Evolutionary conservation across 2,113 vertebrate genomes (phyloP).

Genomic region (Micromys minutus): DNA sequence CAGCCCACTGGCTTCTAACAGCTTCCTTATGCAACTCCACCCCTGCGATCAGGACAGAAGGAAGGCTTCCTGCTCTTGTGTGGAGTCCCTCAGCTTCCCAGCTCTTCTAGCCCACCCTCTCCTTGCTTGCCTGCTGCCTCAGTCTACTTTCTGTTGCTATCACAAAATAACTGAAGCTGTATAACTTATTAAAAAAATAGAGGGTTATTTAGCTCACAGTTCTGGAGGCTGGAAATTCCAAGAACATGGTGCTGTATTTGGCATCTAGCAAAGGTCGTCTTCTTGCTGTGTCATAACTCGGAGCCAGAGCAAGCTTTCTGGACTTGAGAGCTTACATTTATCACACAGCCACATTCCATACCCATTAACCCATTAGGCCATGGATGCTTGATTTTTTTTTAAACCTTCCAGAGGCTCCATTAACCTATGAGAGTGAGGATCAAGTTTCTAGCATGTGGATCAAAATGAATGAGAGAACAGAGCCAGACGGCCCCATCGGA

Average conservation of each 20-base stretch:
- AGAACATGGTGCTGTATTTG: no score
- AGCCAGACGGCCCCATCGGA: not conserved
- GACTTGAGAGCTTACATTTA: not conserved
- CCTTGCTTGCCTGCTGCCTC: not conserved
- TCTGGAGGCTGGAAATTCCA: not conserved
- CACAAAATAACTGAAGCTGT: not conserved
- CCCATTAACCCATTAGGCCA: not conserved
- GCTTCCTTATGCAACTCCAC: not conserved
- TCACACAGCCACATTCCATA: not conserved
- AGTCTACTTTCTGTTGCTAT: not conserved
- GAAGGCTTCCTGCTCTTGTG: no score
- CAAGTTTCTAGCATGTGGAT: not conserved
- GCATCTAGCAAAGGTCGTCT: not conserved
- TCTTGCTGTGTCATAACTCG: not conserved
- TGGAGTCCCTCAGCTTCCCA: fast-evolving
- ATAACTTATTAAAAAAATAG: not conserved
- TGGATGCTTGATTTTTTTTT: not conserved
- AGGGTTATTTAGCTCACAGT: not conserved
- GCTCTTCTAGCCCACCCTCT: not conserved
- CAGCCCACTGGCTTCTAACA: not conserved
- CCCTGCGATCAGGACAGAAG: not conserved
- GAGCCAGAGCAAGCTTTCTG: not conserved
- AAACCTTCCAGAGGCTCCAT: not conserved
- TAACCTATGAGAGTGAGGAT: not conserved
- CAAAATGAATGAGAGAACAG: not conserved